Base-by-base conservation (phyloP, 2,888 invertebrate genomes). In the Alloplasta piceator region DNA sequence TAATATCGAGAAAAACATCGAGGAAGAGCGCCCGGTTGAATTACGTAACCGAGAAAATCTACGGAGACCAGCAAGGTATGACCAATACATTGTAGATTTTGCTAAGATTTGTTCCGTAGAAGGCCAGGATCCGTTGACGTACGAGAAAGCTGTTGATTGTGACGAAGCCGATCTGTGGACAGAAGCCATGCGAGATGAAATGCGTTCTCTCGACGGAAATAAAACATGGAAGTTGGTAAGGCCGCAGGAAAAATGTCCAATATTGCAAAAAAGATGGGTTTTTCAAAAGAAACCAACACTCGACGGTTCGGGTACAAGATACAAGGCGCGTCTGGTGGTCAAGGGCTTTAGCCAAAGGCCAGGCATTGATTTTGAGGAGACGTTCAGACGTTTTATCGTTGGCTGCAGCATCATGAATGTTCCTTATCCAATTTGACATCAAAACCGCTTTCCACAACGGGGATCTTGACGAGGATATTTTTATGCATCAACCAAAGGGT, bases 351-450 rank as follows among this genome's bases (percentile, higher is more conserved):
- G 56, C 9, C 85, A 88, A 67, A 67, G 73, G 16, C 56, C 67
- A 48, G 66, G 78, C 6, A 68, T 85, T 1, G 73, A 82, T 6
- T 80, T 71, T n/a, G 66, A 68, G 7, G 75, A 82, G 9, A 83
- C 78, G 0, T 82, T 76, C 38, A 82, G 81, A 50, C 78, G 78
- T 88, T 1, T 70, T 89, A 1, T 75, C 84, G 52, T 50, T 87
- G 1, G 83, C 84, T 16, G 86, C 85, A 4, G 56, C 60, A 41
- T 78, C 85, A 55, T 60, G 56, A 4, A 60, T 82, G 66, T 6
- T 64, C 0, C 14, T 82, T 0, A 6, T 7, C 4, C 83, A 78
- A 68, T 83, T 83, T 39, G 80, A 80, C 39, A 71, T 83, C 0
- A 81, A 75, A 38, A 83, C 83, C 4, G 83, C 80, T 3, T 82